phyloP scores from a whole-genome alignment of 2,888 invertebrate genomes.

The Petrolisthes manimaculis region DNA sequence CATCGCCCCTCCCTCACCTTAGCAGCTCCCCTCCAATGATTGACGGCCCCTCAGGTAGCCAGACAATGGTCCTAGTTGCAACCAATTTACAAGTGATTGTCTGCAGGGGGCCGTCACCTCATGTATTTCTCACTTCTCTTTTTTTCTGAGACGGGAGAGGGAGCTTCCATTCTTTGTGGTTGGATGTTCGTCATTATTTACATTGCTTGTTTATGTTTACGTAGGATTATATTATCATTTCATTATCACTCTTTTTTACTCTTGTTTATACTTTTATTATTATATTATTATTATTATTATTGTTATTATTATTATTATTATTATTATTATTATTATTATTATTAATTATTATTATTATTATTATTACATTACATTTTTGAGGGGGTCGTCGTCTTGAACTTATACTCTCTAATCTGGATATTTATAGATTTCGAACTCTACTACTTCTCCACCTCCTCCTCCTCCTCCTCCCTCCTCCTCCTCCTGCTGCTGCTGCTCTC shows the following conservation, averaged over 20 bases:
- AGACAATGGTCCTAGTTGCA: constrained; percentile 33
- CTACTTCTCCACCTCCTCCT: neutral
- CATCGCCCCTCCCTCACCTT: neutral
- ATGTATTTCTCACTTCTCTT: neutral
- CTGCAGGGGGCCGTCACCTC: constrained; percentile 35
- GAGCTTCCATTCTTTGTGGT: too few relatives aligned
- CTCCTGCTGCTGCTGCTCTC: too few relatives aligned
- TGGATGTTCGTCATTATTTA: too few relatives aligned
- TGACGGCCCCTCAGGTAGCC: constrained; percentile 38
- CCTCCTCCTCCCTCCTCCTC: too few relatives aligned
- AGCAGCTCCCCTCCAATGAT: constrained; percentile 9
- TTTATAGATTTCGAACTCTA: neutral
- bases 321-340: too few relatives aligned
- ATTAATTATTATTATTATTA: too few relatives aligned
- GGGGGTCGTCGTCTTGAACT: neutral
- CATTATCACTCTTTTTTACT: neutral
- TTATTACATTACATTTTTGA: too few relatives aligned
- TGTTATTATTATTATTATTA: neutral
- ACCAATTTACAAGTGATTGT: constrained; percentile 47
- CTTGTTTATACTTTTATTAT: neutral
- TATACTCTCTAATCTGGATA: neutral
- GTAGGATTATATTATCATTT: too few relatives aligned
- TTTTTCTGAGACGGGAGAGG: too few relatives aligned
- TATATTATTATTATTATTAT: neutral
- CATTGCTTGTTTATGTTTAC: too few relatives aligned